These are phyloP conservation scores for Anas platyrhynchos DNA, from an alignment of 2,113 vertebrate genomes.

Conservation along the genomic window DNA sequence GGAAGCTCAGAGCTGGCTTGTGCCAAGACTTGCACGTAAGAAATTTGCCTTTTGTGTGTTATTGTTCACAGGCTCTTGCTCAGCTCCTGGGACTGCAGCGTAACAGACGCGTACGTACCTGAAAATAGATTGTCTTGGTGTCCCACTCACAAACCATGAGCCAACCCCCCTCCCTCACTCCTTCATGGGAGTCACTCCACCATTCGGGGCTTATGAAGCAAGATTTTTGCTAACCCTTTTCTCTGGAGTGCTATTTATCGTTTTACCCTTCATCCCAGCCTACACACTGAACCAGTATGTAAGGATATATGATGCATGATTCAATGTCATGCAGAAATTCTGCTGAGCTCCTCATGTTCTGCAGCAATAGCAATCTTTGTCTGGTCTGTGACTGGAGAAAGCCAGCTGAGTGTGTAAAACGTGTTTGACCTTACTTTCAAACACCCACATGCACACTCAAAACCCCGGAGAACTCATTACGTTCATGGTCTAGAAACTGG, in stretches of 20 bases:
- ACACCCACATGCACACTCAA: neutral
- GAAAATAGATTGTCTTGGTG: conserved; percentile 28
- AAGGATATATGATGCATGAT: neutral
- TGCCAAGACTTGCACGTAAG: conserved; percentile 16
- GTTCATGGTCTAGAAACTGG: neutral
- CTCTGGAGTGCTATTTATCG: neutral
- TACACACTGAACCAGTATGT: neutral
- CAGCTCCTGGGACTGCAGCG: neutral
- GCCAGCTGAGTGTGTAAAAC: neutral
- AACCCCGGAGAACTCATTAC: neutral
- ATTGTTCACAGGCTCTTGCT: conserved; percentile 18
- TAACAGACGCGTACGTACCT: neutral
- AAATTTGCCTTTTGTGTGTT: neutral
- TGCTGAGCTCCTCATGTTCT: neutral
- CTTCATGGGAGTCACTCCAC: neutral
- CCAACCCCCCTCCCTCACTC: neutral
- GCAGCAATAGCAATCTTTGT: neutral
- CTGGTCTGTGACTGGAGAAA: neutral
- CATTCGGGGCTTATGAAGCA: neutral
- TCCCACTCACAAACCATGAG: neutral
- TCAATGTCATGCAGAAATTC: conserved; percentile 14
- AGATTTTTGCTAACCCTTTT: neutral
- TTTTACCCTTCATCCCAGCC: neutral
- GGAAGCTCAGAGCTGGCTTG: conserved; percentile 12
- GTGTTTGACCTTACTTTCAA: neutral